Percentiles rank a stretch among this genome's conserved stretches.
Conservation (phyloP, 2,113 vertebrate species). For the Asarcornis scutulata region DNA sequence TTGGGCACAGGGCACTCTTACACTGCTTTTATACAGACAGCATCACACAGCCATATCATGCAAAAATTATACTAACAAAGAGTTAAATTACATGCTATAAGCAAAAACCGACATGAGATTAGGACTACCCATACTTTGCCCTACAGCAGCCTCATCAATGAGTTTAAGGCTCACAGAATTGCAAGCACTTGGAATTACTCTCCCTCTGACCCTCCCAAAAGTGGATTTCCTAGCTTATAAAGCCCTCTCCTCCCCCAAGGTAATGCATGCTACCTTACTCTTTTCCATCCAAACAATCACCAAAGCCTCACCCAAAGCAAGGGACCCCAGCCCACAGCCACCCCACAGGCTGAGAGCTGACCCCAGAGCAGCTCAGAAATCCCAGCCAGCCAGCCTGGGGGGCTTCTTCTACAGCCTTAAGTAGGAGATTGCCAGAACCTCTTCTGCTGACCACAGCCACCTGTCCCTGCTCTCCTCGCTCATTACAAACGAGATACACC, state of each 20-base stretch:
- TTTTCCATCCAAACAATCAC: background rate
- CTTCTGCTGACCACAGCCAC: background rate
- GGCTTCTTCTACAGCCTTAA: background rate
- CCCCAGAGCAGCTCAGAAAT: fast-evolving
- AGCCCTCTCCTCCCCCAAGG: background rate
- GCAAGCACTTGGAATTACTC: background rate
- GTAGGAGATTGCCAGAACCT: background rate
- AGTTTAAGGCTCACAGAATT: background rate
- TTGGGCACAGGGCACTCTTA: background rate
- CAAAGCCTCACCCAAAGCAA: background rate
- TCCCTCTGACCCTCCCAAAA: background rate
- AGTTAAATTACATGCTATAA: background rate
- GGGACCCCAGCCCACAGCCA: background rate
- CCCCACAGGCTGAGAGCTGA: fast-evolving
- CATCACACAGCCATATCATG: background rate
- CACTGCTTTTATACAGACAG: background rate
- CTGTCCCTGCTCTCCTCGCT: background rate
- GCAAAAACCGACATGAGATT: background rate
- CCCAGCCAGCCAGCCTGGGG: fast-evolving
- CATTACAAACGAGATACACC: background rate
- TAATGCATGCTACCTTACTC: fast-evolving
- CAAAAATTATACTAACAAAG: background rate
- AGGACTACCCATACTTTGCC: background rate
- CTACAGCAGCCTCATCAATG: background rate
- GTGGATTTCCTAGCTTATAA: background rate